Evolutionary conservation across 2,797 vertebrate species (phyloP).

Genomic region (Enteromius argenteus): DNA sequence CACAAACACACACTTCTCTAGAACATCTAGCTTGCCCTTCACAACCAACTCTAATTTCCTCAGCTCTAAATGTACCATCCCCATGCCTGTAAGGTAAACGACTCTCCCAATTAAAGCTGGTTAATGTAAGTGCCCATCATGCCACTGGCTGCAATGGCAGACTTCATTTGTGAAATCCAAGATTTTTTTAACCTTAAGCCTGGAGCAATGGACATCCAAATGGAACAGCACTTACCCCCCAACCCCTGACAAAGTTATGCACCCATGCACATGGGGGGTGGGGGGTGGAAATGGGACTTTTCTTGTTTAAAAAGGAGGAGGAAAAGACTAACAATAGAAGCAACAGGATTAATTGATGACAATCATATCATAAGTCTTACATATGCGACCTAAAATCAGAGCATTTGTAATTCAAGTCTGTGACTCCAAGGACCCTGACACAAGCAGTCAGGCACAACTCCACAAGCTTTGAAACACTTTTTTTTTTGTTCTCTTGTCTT

Average conservation of each 20-base stretch:
- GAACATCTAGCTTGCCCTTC: slow-evolving; percentile 63
- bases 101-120: slow-evolving; percentile 79
- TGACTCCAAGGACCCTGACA: slow-evolving; percentile 34
- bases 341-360: slow-evolving; percentile 43
- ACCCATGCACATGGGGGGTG: slow-evolving; percentile 29
- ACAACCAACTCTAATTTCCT: slow-evolving; percentile 71
- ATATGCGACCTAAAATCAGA: slow-evolving; percentile 24
- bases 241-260: slow-evolving; percentile 38
- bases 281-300: neutral
- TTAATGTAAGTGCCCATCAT: slow-evolving; percentile 74
- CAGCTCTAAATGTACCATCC: slow-evolving; percentile 50
- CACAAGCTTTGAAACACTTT: slow-evolving; percentile 19
- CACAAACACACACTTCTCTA: slow-evolving; percentile 64
- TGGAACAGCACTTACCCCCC: slow-evolving; percentile 50
- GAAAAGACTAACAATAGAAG: slow-evolving; percentile 35
- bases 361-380: slow-evolving; percentile 26
- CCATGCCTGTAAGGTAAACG: slow-evolving; percentile 57
- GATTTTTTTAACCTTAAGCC: slow-evolving; percentile 64
- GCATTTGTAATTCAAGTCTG: slow-evolving; percentile 35
- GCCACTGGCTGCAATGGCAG: slow-evolving; percentile 78
- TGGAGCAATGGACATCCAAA: slow-evolving; percentile 49
- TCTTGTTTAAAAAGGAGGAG: neutral
- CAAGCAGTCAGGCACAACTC: slow-evolving; percentile 27
- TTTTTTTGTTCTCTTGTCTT: slow-evolving; percentile 23
- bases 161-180: slow-evolving; percentile 77